A percentile compares a stretch with the other conserved stretches of the same genome.
phyloP scores from a whole-genome alignment of 2,888 invertebrate species.

The Agrilus cyanescens region DNA sequence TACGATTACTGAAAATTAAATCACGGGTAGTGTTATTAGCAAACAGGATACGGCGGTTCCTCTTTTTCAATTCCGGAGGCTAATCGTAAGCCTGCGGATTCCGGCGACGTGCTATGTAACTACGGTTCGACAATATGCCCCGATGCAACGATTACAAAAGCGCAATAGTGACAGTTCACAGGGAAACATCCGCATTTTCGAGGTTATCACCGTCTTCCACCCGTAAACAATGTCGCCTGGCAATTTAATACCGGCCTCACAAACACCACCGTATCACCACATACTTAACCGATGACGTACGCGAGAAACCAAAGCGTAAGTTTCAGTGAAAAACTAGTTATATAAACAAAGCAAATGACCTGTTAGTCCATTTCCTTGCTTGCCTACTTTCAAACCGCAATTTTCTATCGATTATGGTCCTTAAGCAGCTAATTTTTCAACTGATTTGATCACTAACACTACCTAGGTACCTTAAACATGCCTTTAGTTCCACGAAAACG shows the following conservation, averaged over 20 bases:
- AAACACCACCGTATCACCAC: no score
- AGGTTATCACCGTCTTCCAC: slow-evolving; percentile 10
- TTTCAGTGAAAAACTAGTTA: slow-evolving; percentile 23
- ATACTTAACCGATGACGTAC: neutral
- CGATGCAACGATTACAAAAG: no score
- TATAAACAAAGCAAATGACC: slow-evolving; percentile 38
- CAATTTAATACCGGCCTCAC: no score
- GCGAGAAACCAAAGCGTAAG: slow-evolving; percentile 11
- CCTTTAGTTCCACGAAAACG: slow-evolving; percentile 15
- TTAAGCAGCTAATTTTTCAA: slow-evolving; percentile 17
- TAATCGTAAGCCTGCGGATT: slow-evolving; percentile 23
- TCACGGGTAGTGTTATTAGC: no score
- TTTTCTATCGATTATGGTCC: slow-evolving; percentile 21
- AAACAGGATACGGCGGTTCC: slow-evolving; percentile 28
- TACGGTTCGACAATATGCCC: no score
- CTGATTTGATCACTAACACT: slow-evolving; percentile 12
- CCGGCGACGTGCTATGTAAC: no score
- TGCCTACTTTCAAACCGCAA: slow-evolving; percentile 21
- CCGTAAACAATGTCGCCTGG: no score
- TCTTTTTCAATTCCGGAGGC: slow-evolving; percentile 29
- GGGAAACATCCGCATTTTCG: slow-evolving; percentile 12
- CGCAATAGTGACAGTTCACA: slow-evolving; percentile 15
- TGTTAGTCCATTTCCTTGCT: slow-evolving; percentile 35
- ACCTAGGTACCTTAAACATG: slow-evolving; percentile 15
- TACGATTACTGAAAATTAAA: no score